These are phyloP conservation scores for Mystacides longicornis DNA, from an alignment of 2,888 invertebrate species.

Conservation along the genomic window DNA sequence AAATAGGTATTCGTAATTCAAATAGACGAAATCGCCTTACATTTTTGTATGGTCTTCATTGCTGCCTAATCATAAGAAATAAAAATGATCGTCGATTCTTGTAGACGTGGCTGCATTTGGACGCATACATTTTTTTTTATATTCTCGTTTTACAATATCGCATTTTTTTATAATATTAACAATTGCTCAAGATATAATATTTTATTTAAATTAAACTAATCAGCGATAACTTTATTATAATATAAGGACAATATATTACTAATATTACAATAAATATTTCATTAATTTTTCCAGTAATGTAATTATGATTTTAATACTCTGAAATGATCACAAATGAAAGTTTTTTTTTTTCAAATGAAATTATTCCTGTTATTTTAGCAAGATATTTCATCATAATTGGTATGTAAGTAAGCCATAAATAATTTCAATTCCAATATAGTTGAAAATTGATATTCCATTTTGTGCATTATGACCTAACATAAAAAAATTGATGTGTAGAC, in stretches of 20 bases:
- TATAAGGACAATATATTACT: neutral
- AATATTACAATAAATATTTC: neutral
- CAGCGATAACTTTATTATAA: neutral
- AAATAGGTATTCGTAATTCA: constrained; percentile 21
- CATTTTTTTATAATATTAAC: constrained; percentile 25
- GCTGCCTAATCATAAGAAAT: neutral
- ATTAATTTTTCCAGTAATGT: neutral
- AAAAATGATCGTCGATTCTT: neutral
- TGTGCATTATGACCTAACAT: too few relatives aligned
- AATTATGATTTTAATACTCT: neutral
- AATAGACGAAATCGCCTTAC: constrained; percentile 27
- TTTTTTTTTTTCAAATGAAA: neutral
- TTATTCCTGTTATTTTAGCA: too few relatives aligned
- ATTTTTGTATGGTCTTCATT: constrained; percentile 21
- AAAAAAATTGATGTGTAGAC: too few relatives aligned
- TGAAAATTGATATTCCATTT: too few relatives aligned
- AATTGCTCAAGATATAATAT: constrained; percentile 22
- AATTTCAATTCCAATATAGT: too few relatives aligned
- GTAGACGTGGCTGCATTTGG: neutral
- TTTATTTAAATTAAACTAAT: neutral
- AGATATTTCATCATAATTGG: neutral
- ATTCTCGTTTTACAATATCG: constrained; percentile 10
- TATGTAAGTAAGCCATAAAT: neutral
- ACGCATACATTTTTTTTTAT: constrained; percentile 23
- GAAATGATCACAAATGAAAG: neutral